These are phyloP conservation scores for Grallaria varia DNA, from an alignment of 2,113 vertebrate species.

Conservation along the genomic window DNA sequence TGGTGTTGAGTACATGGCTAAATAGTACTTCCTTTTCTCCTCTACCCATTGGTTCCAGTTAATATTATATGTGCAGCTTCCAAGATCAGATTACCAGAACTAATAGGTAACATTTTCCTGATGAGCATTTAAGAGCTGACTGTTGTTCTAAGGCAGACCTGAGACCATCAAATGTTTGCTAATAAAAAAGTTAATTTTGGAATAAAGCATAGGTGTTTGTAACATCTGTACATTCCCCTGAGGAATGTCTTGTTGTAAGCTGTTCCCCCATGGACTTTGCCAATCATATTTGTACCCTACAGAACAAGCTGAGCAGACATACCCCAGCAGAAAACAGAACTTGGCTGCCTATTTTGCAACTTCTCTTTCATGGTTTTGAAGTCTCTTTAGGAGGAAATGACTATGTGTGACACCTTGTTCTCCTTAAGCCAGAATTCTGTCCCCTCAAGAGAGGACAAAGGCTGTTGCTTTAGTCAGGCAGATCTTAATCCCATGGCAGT, in stretches of 20 bases:
- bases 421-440: neutral
- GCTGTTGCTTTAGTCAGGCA: neutral
- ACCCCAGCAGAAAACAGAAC: neutral
- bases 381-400: neutral
- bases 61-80: neutral
- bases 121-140: conserved; percentile 2
- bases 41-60: neutral
- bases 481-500: neutral
- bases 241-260: conserved; percentile 37
- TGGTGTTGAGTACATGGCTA: neutral
- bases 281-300: neutral
- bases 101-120: neutral
- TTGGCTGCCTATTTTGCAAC: neutral
- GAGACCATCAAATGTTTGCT: conserved; percentile 20
- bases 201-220: conserved; percentile 34
- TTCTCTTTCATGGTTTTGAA: neutral
- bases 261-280: conserved; percentile 5
- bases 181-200: conserved; percentile 56
- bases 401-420: neutral
- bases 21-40: neutral
- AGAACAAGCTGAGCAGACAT: neutral
- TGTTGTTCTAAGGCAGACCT: conserved; percentile 30
- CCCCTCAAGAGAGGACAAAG: neutral
- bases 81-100: neutral
- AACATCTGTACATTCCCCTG: conserved; percentile 40